Percentiles rank a stretch among this genome's conserved stretches.
Evolutionary conservation across 2,797 vertebrate genomes (phyloP).

Genomic region (Gambelia wislizenii): DNA sequence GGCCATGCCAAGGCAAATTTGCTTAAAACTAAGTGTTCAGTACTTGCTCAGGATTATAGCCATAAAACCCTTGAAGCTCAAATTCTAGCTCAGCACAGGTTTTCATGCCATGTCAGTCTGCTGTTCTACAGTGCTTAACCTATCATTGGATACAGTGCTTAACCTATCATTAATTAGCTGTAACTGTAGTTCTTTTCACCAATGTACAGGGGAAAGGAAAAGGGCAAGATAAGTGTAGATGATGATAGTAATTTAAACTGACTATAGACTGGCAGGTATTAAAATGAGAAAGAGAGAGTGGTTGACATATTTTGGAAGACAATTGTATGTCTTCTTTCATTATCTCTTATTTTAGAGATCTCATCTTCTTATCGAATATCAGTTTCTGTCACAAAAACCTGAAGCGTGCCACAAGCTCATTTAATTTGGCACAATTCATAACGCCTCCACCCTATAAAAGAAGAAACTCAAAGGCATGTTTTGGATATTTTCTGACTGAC

Average conservation of each 20-base stretch:
- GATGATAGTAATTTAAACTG: conserved; percentile 55
- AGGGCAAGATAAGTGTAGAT: conserved; percentile 14
- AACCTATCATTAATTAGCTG: conserved; percentile 23
- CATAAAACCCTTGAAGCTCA: background rate
- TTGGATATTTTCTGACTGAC: background rate
- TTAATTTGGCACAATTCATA: conserved; percentile 62
- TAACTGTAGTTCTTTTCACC: background rate
- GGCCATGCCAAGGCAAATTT: background rate
- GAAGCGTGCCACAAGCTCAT: conserved; percentile 54
- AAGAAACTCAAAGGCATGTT: background rate
- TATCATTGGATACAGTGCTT: conserved; percentile 33
- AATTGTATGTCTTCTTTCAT: conserved; percentile 62
- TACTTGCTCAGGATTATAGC: background rate
- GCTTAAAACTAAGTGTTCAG: background rate
- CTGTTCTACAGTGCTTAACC: conserved; percentile 29
- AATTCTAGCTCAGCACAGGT: background rate
- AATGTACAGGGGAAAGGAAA: conserved; percentile 14
- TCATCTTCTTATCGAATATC: conserved; percentile 70
- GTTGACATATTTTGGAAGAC: conserved; percentile 63
- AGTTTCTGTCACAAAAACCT: conserved; percentile 68
- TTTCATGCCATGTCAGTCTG: background rate
- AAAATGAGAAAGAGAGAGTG: conserved; percentile 48
- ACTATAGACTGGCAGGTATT: conserved; percentile 52
- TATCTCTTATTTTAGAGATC: conserved; percentile 66
- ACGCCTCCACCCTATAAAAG: background rate